A percentile compares a stretch with the other conserved stretches of the same genome.
Evolutionary conservation across 2,888 invertebrate genomes (phyloP).

Genomic region (Thumatha senex): DNA sequence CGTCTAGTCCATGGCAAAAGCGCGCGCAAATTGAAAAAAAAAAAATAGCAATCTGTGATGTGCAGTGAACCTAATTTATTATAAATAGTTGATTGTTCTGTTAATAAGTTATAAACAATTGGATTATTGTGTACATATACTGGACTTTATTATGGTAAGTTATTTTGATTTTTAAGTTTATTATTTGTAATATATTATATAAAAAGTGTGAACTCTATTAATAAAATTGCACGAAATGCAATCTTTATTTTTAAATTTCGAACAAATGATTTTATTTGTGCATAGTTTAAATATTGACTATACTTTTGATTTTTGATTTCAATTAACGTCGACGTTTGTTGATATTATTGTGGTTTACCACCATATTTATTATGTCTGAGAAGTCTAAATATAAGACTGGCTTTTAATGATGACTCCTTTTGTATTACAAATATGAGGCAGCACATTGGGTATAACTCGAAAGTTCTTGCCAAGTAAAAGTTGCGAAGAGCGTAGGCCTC

Average conservation of each 20-base stretch:
- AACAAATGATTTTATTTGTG: no score
- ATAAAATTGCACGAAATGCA: no score
- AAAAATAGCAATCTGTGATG: conserved; percentile 30
- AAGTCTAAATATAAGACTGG: not conserved
- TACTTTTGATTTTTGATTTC: no score
- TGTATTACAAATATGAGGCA: conserved; percentile 3
- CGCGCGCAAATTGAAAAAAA: conserved; percentile 34
- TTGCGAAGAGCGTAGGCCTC: conserved; percentile 30
- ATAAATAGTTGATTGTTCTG: conserved; percentile 28
- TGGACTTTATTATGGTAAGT: conserved; percentile 40
- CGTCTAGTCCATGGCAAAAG: conserved; percentile 18
- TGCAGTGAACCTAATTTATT: conserved; percentile 28
- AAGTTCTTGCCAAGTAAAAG: conserved; percentile 39
- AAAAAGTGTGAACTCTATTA: no score
- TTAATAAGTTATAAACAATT: conserved; percentile 30
- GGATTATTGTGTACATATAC: conserved; percentile 29
- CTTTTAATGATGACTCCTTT: conserved; percentile 1
- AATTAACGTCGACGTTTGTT: no score
- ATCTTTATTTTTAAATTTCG: no score
- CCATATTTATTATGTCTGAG: no score
- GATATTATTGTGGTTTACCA: no score
- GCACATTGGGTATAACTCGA: conserved; percentile 24
- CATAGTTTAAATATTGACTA: no score
- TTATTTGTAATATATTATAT: not conserved
- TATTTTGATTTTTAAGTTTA: not conserved